Conservation (phyloP, 2,113 vertebrate genomes). For the Xiphorhynchus elegans region DNA sequence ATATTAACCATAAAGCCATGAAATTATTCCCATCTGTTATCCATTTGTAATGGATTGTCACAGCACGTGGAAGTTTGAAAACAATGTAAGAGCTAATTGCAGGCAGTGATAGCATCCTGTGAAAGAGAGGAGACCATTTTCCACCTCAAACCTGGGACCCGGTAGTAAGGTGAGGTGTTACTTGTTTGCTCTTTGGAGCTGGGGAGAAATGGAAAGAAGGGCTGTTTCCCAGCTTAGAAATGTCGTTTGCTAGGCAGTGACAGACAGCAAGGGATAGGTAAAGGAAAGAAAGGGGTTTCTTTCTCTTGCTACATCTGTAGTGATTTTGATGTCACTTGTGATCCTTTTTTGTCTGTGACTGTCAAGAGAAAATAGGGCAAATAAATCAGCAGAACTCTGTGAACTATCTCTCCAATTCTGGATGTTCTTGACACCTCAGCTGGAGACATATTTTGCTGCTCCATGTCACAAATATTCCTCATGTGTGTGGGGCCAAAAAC, state of each 20-base stretch:
- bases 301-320: not conserved
- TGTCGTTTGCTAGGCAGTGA: not conserved
- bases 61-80: not conserved
- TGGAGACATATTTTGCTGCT: conserved; percentile 19
- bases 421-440: not conserved
- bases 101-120: not conserved
- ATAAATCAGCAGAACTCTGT: not conserved
- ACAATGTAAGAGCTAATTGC: not conserved
- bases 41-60: not conserved
- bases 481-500: not conserved
- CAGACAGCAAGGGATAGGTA: not conserved
- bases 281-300: not conserved
- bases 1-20: not conserved
- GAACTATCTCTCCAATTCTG: not conserved
- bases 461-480: conserved; percentile 9
- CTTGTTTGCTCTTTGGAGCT: not conserved
- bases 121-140: not conserved
- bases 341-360: not conserved
- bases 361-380: not conserved
- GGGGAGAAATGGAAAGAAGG: not conserved
- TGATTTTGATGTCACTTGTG: not conserved
- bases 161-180: not conserved
- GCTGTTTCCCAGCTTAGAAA: not conserved
- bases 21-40: not conserved
- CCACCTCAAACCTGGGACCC: not conserved